These are phyloP conservation scores for Crax fasciolata DNA, from an alignment of 2,797 vertebrate genomes.

Conservation along the genomic window DNA sequence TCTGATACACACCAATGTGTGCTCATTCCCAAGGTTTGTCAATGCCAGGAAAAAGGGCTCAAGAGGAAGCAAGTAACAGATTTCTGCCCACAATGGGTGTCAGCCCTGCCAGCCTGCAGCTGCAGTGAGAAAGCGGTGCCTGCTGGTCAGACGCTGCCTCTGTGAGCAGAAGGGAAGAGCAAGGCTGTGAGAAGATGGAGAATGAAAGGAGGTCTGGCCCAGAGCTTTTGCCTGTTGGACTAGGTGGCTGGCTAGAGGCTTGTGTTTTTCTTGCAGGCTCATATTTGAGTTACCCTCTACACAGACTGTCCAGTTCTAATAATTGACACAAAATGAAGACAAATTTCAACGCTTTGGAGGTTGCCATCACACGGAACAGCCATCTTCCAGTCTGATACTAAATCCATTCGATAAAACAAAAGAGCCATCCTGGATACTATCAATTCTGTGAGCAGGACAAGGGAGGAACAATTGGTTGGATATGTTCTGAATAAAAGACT, in stretches of 20 bases:
- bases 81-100: fast-evolving
- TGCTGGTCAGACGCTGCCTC: not conserved
- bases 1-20: not conserved
- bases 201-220: not conserved
- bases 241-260: not conserved
- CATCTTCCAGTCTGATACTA: not conserved
- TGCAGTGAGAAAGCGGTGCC: not conserved
- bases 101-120: not conserved
- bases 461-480: not conserved
- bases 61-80: not conserved
- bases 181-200: not conserved
- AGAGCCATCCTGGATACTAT: not conserved
- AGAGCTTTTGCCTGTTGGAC: not conserved
- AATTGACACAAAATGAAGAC: not conserved
- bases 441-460: not conserved
- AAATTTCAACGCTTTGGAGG: not conserved
- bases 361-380: not conserved
- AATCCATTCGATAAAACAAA: not conserved
- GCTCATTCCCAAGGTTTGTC: not conserved
- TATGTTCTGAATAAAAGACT: not conserved
- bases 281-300: not conserved
- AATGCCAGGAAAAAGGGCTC: not conserved
- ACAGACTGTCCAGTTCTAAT: not conserved
- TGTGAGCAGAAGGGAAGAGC: not conserved
- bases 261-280: not conserved